Evolutionary conservation across 2,797 vertebrate genomes (phyloP).

Genomic region (Fundulus diaphanus): DNA sequence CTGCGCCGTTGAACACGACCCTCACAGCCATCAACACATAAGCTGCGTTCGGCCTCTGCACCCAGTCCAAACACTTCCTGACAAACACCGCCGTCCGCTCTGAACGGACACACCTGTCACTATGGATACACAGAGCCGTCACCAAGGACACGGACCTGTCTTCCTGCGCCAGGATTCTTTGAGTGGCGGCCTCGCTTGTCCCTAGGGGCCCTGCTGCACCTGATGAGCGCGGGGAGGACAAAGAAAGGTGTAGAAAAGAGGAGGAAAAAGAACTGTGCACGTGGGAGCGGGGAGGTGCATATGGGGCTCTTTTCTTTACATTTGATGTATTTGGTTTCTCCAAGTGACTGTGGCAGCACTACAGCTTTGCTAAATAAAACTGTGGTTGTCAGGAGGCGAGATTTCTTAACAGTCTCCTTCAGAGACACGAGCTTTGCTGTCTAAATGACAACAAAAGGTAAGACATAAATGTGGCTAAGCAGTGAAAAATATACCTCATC

Average conservation of each 20-base stretch:
- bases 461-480: constrained; percentile 10
- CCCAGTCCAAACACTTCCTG: constrained; percentile 70
- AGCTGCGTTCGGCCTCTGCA: constrained; percentile 59
- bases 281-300: constrained; percentile 33
- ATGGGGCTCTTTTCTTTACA: constrained; percentile 44
- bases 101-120: constrained; percentile 78
- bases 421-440: constrained; percentile 4
- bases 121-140: constrained; percentile 68
- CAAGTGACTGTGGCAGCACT: constrained; percentile 45
- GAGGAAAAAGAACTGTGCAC: constrained; percentile 38
- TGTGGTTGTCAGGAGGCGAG: background rate
- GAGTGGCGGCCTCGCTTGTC: constrained; percentile 61
- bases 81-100: constrained; percentile 69
- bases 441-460: constrained; percentile 3
- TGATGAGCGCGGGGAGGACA: constrained; percentile 73
- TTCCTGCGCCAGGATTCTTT: constrained; percentile 62
- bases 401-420: constrained; percentile 8
- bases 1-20: constrained; percentile 45
- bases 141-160: constrained; percentile 69
- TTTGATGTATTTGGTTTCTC: constrained; percentile 45
- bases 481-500: constrained; percentile 25
- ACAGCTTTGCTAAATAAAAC: constrained; percentile 30
- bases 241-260: constrained; percentile 63
- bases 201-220: constrained; percentile 64
- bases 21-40: constrained; percentile 70